Evolutionary conservation across 2,888 invertebrate genomes (phyloP), one percentile per base, ranked within the genome.

Genomic region (Drosophila lacicola): DNA sequence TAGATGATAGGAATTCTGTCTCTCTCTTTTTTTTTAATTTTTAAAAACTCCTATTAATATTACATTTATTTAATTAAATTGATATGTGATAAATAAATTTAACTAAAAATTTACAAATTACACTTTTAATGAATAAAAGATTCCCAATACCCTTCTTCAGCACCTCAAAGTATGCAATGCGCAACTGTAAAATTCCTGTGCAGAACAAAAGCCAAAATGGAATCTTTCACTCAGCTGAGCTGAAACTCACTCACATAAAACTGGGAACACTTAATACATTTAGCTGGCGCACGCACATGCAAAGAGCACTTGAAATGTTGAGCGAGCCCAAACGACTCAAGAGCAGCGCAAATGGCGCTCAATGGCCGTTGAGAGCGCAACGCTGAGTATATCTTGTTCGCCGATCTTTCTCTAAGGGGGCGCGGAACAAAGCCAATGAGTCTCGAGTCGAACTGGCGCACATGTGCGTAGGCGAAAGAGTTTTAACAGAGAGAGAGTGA

Each of bases 381-480:
- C 29, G 19, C 4, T 66, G 45, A 14, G 8, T 14, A 41, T 47
- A 41, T 34, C 6, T 9, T 53, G 71, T 70, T 70, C 70, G 57
- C 42, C 46, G 63, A 68, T 68, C 49, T 54, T 8, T 29, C 8
- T 2, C 29, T 8, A 29, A 29, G 44, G n/a, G 46, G 37, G 11
- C 36, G 13, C 36, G 36, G 36, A 29, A 17, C 29, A 19, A 10
- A n/a, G 56, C 55, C 49, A 67, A 74, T 55, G 5, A 56, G 39
- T 37, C 19, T 25, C 11, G n/a, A 17, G 11, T 42, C 34, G 13
- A 17, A 10, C 19, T 39, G 34, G 34, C 39, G 46, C 51, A 51
- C 50, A 67, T 64, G 73, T 67, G 75, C 67, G 75, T 67, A 77
- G 77, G 74, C 46, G 74, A 57, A 2, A 41, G 13, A 53, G 41